phyloP scores from a whole-genome alignment of 2,113 vertebrate species.

The Aleadryas rufinucha region DNA sequence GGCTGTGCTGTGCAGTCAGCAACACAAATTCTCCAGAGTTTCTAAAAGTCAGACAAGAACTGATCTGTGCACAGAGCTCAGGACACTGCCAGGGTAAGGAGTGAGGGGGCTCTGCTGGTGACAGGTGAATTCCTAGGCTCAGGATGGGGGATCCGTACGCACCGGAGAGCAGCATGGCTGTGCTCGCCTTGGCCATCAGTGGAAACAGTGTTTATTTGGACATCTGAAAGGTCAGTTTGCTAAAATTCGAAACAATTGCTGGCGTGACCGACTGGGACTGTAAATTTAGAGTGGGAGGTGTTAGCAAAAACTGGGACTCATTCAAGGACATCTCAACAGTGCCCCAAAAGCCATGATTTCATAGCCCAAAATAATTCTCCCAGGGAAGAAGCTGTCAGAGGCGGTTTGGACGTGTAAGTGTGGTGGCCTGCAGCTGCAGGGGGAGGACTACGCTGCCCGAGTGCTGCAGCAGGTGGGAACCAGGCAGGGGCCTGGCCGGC shows the following conservation, averaged over 20 bases:
- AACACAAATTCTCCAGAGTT: neutral
- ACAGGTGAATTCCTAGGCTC: neutral
- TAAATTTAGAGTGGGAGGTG: slow-evolving; percentile 48
- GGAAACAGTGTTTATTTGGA: slow-evolving; percentile 21
- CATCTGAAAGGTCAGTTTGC: slow-evolving; percentile 12
- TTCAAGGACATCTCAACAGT: slow-evolving; percentile 56
- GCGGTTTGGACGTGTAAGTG: neutral
- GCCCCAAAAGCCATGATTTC: slow-evolving; percentile 39
- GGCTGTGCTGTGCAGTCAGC: neutral
- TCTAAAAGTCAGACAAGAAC: neutral
- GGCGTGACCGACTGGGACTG: neutral
- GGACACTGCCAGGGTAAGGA: neutral
- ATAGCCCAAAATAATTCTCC: slow-evolving; percentile 32
- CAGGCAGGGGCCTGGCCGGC: neutral
- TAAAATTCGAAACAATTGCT: neutral
- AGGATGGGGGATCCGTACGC: neutral
- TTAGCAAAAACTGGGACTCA: slow-evolving; percentile 1
- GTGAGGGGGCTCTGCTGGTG: neutral
- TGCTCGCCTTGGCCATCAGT: neutral
- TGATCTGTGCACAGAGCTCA: neutral
- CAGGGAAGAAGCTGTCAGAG: slow-evolving; percentile 23
- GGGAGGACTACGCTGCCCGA: neutral
- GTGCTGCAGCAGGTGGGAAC: slow-evolving; percentile 9
- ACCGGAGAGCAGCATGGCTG: neutral
- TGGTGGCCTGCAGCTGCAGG: neutral